Base-by-base conservation (phyloP, 2,797 vertebrate genomes). In the Molossus molossus region DNA sequence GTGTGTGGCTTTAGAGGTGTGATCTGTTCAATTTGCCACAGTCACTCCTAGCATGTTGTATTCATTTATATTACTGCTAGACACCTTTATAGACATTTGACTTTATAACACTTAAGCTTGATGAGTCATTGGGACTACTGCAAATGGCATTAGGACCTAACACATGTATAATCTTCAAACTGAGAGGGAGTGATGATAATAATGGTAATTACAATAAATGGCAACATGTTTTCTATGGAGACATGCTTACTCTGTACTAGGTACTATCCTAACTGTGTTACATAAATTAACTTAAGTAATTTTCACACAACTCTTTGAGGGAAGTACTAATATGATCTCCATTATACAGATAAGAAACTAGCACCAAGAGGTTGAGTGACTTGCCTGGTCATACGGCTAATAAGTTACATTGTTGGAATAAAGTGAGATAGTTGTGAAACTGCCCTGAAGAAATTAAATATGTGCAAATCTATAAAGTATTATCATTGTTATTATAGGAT, bases 101-200 rank as follows among this genome's bases (percentile, higher is more conserved):
- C 55, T 86, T 90, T 83, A 58, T 40, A 90, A 73, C 5, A 48
- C 17, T 80, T 67, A n/a, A n/a, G 8, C 8, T 9, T 79, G 75
- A 87, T 76, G 21, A 62, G 27, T 80, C 65, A 20, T 2, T 62
- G 64, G 11, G 6, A 18, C 29, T 70, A 57, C 55, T 93, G 9
- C 57, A 84, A 91, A 89, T 72, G 27, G 11, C n/a, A 76, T n/a
- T 79, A 84, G n/a, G 23, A 72, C 20, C 18, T 64, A 87, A 90
- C 29, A 27, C 1, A 50, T 29, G 64, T 76, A 45, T 69, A 80
- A 48, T 50, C 18, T n/a, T 33, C 45, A 77, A 87, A 69, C 29
- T 40, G 20, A 11, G 21, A 55, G 12, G 1, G 2, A 86, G 4
- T 86, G 45, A 79, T 80, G 25, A 50, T 57, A 83, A 75, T 6